phyloP scores from a whole-genome alignment of 2,797 vertebrate species.

The Parauchenoglanis ngamensis region DNA sequence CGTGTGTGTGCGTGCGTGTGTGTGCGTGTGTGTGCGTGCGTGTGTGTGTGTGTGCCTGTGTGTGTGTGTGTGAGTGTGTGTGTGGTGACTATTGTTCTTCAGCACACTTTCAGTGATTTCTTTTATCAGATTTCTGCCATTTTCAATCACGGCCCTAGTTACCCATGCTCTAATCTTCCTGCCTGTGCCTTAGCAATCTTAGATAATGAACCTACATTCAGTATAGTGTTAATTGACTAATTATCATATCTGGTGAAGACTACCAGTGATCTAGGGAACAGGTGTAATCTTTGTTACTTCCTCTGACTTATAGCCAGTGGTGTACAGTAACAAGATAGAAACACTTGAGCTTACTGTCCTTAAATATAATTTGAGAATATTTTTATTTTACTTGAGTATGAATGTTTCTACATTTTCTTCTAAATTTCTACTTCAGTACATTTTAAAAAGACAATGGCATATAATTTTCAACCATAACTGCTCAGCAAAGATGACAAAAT shows the following conservation, averaged over 20 bases:
- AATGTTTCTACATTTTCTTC: neutral
- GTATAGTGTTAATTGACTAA: conserved; percentile 63
- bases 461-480: neutral
- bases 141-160: conserved; percentile 48
- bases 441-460: neutral
- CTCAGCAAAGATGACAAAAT: neutral
- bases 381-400: too few species aligned
- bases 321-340: neutral
- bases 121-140: conserved; percentile 45
- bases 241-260: conserved; percentile 52
- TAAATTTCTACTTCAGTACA: neutral
- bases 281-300: neutral
- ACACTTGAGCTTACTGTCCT: neutral
- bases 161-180: conserved; percentile 44
- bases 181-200: conserved; percentile 39
- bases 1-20: conserved; percentile 11
- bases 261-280: neutral
- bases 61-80: conserved; percentile 7
- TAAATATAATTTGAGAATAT: neutral
- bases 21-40: conserved; percentile 1
- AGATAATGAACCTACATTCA: conserved; percentile 58
- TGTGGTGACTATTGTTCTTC: neutral
- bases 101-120: conserved; percentile 8
- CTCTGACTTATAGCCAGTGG: neutral
- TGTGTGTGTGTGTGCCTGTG: conserved; percentile 25